A percentile compares a stretch with the other conserved stretches of the same genome.
These are phyloP conservation scores for Mesocentrotus franciscanus DNA, from an alignment of 53 echinoderm and acorn worm species.

Conservation along the genomic window DNA sequence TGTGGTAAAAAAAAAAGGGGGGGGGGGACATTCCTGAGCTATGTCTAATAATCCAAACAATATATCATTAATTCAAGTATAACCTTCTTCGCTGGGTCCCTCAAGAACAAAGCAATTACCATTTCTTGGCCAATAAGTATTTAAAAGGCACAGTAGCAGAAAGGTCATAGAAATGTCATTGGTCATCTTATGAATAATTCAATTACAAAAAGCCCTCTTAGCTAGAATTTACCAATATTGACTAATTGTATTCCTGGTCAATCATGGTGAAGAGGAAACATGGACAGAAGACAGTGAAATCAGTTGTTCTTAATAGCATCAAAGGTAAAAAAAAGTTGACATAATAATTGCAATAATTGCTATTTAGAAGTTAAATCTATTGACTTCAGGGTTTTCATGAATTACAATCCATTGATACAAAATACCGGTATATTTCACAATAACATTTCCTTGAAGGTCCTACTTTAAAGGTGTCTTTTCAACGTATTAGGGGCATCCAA, in stretches of 20 bases:
- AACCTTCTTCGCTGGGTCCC: constrained; percentile 14
- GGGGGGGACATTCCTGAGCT: neutral
- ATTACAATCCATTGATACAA: too few relatives aligned
- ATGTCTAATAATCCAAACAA: neutral
- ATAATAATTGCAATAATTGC: too few relatives aligned
- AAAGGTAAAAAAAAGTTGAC: too few relatives aligned
- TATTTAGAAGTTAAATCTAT: too few relatives aligned
- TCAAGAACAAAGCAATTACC: neutral
- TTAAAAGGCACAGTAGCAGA: neutral
- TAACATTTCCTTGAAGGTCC: too few relatives aligned
- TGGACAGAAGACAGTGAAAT: neutral
- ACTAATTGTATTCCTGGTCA: neutral
- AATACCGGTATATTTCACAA: too few relatives aligned
- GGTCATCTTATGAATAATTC: neutral
- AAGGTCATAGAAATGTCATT: neutral
- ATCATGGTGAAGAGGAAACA: neutral
- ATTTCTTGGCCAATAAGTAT: constrained; percentile 17
- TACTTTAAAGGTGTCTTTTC: too few relatives aligned
- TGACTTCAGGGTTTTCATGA: too few relatives aligned
- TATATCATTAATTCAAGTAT: neutral
- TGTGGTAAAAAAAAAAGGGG: too few relatives aligned
- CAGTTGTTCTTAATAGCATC: too few relatives aligned
- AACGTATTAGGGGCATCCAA: too few relatives aligned
- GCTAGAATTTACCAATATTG: neutral
- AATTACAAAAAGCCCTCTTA: neutral